A percentile compares a stretch with the other conserved stretches of the same genome.
phyloP scores from a whole-genome alignment of 35 echinoderm and acorn worm genomes.

The Strongylocentrotus purpuratus region DNA sequence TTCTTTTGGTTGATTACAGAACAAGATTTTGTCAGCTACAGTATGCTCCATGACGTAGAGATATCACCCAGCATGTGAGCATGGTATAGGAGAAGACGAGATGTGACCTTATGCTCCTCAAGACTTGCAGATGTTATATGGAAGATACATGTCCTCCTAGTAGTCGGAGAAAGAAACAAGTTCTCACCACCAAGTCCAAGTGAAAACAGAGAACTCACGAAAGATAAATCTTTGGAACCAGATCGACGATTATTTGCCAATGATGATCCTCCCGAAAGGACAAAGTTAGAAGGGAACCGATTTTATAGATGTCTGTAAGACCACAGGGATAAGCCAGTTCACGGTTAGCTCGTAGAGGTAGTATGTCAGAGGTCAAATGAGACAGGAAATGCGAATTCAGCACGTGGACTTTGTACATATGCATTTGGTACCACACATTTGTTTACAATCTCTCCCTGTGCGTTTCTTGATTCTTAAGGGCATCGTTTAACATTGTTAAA shows the following conservation, averaged over 20 bases:
- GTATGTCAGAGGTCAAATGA: too few relatives aligned
- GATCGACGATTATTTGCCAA: background rate
- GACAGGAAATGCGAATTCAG: too few relatives aligned
- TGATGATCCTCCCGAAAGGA: too few relatives aligned
- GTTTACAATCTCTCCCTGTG: too few relatives aligned
- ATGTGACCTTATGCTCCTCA: background rate
- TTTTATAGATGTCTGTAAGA: too few relatives aligned
- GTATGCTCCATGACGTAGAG: background rate
- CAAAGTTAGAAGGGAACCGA: too few relatives aligned
- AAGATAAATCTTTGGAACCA: background rate
- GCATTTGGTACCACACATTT: too few relatives aligned
- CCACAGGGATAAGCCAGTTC: too few relatives aligned
- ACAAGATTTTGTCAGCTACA: slow-evolving; percentile 37
- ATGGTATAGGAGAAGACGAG: background rate
- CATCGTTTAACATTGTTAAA: too few relatives aligned
- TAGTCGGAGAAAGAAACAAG: background rate
- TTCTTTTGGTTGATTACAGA: slow-evolving; percentile 14
- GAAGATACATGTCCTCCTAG: background rate
- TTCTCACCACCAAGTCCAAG: background rate
- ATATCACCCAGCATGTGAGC: background rate
- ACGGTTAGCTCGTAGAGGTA: too few relatives aligned
- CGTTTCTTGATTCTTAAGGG: too few relatives aligned
- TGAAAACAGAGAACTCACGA: background rate
- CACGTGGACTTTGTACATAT: too few relatives aligned
- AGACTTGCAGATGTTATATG: background rate